phyloP scores from a whole-genome alignment of 2,113 vertebrate species.

The Chiloscyllium plagiosum region DNA sequence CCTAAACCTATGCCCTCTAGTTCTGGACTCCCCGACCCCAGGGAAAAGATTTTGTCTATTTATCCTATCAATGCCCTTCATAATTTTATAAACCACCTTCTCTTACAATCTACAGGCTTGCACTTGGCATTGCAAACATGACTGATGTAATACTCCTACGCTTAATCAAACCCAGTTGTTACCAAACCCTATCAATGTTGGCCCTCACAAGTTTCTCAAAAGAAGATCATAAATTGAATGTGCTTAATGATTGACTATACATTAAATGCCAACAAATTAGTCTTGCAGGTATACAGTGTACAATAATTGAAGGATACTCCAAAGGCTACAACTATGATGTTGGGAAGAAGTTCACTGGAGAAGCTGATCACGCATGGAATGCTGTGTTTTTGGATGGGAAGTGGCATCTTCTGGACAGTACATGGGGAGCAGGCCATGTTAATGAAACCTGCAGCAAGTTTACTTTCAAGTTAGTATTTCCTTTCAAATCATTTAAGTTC shows the following conservation, averaged over 20 bases:
- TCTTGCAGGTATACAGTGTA: conserved; percentile 63
- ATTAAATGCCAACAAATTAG: conserved; percentile 44
- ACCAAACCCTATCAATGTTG: not conserved
- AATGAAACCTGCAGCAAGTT: conserved; percentile 57
- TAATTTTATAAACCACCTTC: no score
- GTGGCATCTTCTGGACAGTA: conserved; percentile 74
- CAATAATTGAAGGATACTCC: conserved; percentile 61
- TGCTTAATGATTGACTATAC: not conserved
- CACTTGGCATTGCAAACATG: not conserved
- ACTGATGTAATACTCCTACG: not conserved
- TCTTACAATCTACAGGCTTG: not conserved
- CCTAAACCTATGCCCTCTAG: no score
- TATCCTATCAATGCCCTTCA: no score
- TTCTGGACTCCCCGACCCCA: no score
- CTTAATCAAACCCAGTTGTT: not conserved
- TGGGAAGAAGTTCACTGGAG: conserved; percentile 58
- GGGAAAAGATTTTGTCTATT: no score
- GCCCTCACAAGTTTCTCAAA: not conserved
- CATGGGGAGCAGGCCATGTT: conserved; percentile 66
- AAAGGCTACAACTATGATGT: conserved; percentile 61
- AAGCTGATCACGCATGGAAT: conserved; percentile 65
- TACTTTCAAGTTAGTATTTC: conserved; percentile 58
- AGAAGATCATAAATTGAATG: not conserved
- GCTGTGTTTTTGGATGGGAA: conserved; percentile 62
- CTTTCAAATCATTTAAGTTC: not conserved